Percentiles rank a stretch among this genome's conserved stretches.
Evolutionary conservation across 2,113 vertebrate genomes (phyloP).

Genomic region (Varanus komodoensis): DNA sequence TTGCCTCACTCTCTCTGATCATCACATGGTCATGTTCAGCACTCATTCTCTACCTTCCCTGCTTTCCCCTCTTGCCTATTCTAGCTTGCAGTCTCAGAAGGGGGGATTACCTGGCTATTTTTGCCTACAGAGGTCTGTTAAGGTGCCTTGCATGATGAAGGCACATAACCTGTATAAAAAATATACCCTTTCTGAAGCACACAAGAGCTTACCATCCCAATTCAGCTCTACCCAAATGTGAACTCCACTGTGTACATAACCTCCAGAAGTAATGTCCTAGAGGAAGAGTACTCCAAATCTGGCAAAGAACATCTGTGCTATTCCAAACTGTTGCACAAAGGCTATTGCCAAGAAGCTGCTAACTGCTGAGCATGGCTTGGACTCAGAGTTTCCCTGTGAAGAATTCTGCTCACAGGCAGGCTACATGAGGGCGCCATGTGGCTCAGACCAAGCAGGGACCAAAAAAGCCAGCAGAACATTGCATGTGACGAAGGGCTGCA

Average conservation of each 20-base stretch:
- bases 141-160: neutral
- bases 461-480: no score
- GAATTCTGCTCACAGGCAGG: neutral
- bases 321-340: neutral
- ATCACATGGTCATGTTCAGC: neutral
- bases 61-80: neutral
- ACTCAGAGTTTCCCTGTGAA: neutral
- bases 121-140: neutral
- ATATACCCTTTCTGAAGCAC: neutral
- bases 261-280: neutral
- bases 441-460: no score
- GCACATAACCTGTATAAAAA: neutral
- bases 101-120: neutral
- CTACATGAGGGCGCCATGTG: no score
- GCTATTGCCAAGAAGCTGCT: neutral
- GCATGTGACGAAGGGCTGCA: no score
- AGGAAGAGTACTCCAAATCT: neutral
- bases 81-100: neutral
- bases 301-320: neutral
- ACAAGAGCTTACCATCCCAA: neutral
- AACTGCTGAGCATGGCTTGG: neutral
- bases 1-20: neutral
- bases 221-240: neutral
- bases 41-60: neutral
- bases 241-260: neutral